phyloP scores from a whole-genome alignment of 92 coral and sea anemone genomes.

The Bergia sp. region DNA sequence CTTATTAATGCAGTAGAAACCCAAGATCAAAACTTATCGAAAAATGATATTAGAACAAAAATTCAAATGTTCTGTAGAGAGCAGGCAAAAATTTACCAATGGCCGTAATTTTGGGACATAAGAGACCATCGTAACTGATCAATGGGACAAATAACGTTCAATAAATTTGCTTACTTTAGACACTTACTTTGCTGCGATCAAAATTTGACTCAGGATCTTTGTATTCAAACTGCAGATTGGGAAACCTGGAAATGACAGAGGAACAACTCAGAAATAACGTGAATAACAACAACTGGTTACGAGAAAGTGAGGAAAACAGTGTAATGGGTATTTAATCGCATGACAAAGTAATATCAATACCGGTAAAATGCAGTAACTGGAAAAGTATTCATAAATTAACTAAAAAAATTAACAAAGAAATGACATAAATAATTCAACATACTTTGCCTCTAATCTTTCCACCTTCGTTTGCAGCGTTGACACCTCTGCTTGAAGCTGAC shows the following conservation, averaged over 20 bases:
- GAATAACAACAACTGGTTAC: background rate
- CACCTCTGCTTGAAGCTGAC: slow-evolving; percentile 83
- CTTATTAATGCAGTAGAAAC: no score
- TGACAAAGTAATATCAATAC: background rate
- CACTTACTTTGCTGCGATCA: slow-evolving; percentile 81
- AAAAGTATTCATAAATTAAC: background rate
- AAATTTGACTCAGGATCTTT: slow-evolving; percentile 94
- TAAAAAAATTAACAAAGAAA: background rate
- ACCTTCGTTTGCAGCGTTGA: slow-evolving; percentile 75
- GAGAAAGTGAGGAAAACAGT: background rate
- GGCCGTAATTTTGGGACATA: no score
- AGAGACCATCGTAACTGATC: no score
- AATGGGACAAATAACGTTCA: no score
- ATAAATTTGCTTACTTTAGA: no score
- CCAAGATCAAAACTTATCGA: no score
- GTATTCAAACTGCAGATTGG: slow-evolving; percentile 92
- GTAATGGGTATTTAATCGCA: background rate
- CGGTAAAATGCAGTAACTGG: background rate
- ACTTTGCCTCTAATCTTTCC: slow-evolving; percentile 96
- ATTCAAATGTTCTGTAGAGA: no score
- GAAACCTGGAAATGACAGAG: slow-evolving; percentile 70
- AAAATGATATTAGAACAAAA: no score
- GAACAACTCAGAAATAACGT: background rate
- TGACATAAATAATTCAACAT: slow-evolving; percentile 8
- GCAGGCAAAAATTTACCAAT: no score